phyloP scores from a whole-genome alignment of 2,113 vertebrate genomes.

The Antennarius striatus region DNA sequence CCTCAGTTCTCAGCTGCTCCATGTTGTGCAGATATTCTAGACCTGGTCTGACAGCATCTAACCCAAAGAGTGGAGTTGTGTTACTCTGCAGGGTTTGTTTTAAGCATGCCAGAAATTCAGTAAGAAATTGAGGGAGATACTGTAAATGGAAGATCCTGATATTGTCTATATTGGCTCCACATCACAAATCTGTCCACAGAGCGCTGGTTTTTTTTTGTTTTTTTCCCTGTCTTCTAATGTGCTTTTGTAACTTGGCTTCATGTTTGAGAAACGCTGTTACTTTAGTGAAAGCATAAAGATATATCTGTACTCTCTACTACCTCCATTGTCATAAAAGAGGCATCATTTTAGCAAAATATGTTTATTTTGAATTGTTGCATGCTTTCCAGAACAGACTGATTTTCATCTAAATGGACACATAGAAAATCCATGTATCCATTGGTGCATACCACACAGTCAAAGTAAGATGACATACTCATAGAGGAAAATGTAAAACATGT shows the following conservation, averaged over 20 bases:
- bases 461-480: too few species aligned
- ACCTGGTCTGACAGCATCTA: conserved; percentile 25
- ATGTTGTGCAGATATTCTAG: conserved; percentile 20
- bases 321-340: too few species aligned
- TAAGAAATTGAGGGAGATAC: background rate
- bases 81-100: conserved; percentile 24
- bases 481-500: too few species aligned
- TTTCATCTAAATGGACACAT: too few species aligned
- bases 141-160: background rate
- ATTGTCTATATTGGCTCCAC: background rate
- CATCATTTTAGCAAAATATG: too few species aligned
- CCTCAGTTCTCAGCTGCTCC: conserved; percentile 20
- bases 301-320: too few species aligned
- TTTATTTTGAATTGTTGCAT: too few species aligned
- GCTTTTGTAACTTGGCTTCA: background rate
- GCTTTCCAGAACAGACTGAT: too few species aligned
- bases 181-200: background rate
- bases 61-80: conserved; percentile 23
- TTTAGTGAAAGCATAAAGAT: background rate
- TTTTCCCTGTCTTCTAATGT: background rate
- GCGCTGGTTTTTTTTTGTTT: background rate
- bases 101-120: conserved; percentile 4
- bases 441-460: too few species aligned
- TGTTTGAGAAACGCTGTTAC: background rate
- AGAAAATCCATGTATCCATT: too few species aligned